These are phyloP conservation scores for Dreissena rostriformis DNA, from an alignment of 1,140 invertebrate genomes.

Conservation along the genomic window DNA sequence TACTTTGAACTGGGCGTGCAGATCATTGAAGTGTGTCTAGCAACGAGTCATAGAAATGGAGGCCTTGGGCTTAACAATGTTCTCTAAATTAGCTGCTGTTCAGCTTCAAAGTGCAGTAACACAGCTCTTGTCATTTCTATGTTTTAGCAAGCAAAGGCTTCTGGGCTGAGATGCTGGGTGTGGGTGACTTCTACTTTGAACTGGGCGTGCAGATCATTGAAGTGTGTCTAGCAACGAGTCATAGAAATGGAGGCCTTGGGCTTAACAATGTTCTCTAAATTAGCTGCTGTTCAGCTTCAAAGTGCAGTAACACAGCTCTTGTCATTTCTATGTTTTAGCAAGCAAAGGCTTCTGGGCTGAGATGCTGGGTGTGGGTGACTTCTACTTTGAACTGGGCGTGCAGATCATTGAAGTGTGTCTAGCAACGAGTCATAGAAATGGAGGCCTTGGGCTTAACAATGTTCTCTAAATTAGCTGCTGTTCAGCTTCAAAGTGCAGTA, in stretches of 20 bases:
- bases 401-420: constrained; percentile 99
- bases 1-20: constrained; percentile 99
- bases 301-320: too few species aligned
- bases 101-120: too few species aligned
- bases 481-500: too few species aligned
- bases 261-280: too few species aligned
- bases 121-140: too few species aligned
- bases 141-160: constrained; percentile 87
- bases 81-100: too few species aligned
- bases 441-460: too few species aligned
- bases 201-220: constrained; percentile 99
- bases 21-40: constrained; percentile 98
- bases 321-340: constrained; percentile 73
- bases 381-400: constrained; percentile 99
- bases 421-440: constrained; percentile 88
- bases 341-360: constrained; percentile 96
- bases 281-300: too few species aligned
- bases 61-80: too few species aligned
- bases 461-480: too few species aligned
- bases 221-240: constrained; percentile 94
- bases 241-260: constrained; percentile 85
- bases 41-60: constrained; percentile 88
- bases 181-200: constrained; percentile 99
- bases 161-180: constrained; percentile 97
- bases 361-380: constrained; percentile 98